phyloP scores from a whole-genome alignment of 2,888 invertebrate species.

The Pristionchus fissidentatus region DNA sequence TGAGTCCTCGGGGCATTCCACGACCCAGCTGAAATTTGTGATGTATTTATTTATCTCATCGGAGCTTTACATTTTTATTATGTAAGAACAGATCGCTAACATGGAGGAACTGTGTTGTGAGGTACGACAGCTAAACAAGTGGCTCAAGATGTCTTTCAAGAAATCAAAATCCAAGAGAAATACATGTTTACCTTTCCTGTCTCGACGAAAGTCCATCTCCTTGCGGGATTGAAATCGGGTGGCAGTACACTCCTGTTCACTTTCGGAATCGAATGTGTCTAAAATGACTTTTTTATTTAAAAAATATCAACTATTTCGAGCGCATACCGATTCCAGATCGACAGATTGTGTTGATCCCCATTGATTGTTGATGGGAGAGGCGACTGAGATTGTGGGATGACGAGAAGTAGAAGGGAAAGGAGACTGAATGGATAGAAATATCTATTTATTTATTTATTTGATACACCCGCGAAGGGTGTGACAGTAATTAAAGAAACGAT shows the following conservation, averaged over 20 bases:
- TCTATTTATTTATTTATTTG: not conserved
- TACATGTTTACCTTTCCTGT: constrained; percentile 58
- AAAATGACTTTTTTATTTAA: too few relatives aligned
- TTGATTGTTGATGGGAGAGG: not conserved
- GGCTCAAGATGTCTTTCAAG: not conserved
- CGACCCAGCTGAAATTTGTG: constrained; percentile 15
- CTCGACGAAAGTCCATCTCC: constrained; percentile 74
- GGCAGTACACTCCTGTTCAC: constrained; percentile 50
- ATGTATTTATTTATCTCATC: not conserved
- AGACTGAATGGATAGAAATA: not conserved
- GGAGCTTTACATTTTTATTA: not conserved
- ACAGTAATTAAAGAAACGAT: too few relatives aligned
- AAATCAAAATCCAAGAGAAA: not conserved
- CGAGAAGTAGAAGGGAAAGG: not conserved
- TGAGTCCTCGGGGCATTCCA: constrained; percentile 45
- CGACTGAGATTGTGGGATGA: constrained; percentile 5
- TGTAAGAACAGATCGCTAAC: not conserved
- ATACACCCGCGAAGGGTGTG: too few relatives aligned
- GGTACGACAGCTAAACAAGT: too few relatives aligned
- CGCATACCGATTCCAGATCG: constrained; percentile 15
- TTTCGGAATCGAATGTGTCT: constrained; percentile 46
- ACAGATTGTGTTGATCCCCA: constrained; percentile 34
- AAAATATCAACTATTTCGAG: not conserved
- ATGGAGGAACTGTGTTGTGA: too few relatives aligned
- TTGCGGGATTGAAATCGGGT: constrained; percentile 62